Evolutionary conservation across 2,797 vertebrate genomes (phyloP).

Genomic region (Halcyon badia): DNA sequence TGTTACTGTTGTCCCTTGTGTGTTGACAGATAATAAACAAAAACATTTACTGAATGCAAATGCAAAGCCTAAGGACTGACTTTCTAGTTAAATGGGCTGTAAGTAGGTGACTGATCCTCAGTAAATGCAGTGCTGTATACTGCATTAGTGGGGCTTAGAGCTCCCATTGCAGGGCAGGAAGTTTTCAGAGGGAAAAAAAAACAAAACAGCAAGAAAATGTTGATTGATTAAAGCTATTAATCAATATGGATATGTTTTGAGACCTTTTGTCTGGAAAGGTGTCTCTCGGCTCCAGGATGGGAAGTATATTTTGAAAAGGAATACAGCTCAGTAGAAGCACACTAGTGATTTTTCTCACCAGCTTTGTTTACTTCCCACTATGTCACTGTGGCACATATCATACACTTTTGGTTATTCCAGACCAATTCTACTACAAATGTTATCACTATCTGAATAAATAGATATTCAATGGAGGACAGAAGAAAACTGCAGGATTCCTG

Average conservation of each 20-base stretch:
- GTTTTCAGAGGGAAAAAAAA: neutral
- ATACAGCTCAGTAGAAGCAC: neutral
- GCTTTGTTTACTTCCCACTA: neutral
- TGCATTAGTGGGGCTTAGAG: neutral
- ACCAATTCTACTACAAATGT: neutral
- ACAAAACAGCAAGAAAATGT: neutral
- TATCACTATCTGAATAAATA: neutral
- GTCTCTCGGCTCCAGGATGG: neutral
- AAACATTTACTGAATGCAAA: conserved; percentile 13
- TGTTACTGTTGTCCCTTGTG: neutral
- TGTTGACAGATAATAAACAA: neutral
- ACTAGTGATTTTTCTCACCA: neutral
- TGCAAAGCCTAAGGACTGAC: neutral
- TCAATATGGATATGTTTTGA: neutral
- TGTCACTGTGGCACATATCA: neutral
- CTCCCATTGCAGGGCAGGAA: neutral
- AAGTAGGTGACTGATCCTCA: neutral
- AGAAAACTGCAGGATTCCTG: neutral
- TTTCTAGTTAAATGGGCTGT: neutral
- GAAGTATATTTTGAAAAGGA: neutral
- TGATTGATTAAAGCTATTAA: neutral
- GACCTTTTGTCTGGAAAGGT: neutral
- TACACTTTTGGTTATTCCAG: neutral
- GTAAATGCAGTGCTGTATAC: neutral
- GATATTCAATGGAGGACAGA: neutral